phyloP scores from a whole-genome alignment of 2,113 vertebrate genomes.

The zebrafish (Danio rerio) region DNA sequence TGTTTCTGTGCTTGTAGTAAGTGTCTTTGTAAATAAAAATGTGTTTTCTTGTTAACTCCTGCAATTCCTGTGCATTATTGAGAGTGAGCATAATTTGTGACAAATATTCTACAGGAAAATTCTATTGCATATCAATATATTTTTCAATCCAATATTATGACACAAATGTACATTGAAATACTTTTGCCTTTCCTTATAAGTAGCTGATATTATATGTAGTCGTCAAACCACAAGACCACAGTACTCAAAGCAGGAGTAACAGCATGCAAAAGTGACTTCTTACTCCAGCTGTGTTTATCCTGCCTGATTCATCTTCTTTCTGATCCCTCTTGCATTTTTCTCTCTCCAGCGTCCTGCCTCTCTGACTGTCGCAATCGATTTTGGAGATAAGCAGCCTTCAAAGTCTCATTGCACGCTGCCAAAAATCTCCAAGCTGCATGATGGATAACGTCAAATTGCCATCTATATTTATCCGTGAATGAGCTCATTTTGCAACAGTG shows the following conservation, averaged over 20 bases:
- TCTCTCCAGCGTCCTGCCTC: neutral
- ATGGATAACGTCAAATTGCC: slow-evolving; percentile 30
- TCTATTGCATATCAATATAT: no score
- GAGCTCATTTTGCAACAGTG: slow-evolving; percentile 17
- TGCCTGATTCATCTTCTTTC: slow-evolving; percentile 4
- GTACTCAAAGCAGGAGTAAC: neutral
- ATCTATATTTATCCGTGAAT: slow-evolving; percentile 28
- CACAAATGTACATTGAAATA: no score
- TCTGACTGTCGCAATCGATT: slow-evolving; percentile 20
- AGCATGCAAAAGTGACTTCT: slow-evolving; percentile 3
- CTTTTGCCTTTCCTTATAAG: neutral
- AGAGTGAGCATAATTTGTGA: no score
- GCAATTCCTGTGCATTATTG: no score
- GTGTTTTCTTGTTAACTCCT: no score
- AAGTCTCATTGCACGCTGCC: slow-evolving; percentile 13
- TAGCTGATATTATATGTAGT: neutral
- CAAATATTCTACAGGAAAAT: no score
- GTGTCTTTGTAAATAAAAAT: no score
- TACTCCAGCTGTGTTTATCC: neutral
- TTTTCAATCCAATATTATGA: no score
- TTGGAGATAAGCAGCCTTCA: slow-evolving; percentile 28
- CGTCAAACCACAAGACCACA: neutral
- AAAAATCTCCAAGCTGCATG: slow-evolving; percentile 30
- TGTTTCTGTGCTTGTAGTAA: no score
- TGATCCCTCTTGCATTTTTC: neutral